Conservation (phyloP, 2,797 vertebrate species). For the Chelonia mydas region DNA sequence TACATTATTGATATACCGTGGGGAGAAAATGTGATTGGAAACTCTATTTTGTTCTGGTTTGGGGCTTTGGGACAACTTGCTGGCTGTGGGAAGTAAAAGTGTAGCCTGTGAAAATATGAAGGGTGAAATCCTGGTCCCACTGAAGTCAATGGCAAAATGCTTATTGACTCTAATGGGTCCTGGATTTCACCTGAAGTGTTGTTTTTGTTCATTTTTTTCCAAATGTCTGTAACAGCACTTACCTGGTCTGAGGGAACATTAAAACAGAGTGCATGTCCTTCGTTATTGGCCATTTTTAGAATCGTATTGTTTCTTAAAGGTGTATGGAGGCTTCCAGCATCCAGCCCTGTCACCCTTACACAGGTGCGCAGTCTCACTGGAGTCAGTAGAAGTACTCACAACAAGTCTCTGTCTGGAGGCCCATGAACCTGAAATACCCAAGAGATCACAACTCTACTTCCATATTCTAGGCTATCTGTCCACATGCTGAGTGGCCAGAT, state of each 20-base stretch:
- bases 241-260: background rate
- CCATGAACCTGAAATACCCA: too few relatives aligned
- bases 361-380: too few relatives aligned
- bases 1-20: background rate
- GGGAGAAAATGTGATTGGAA: background rate
- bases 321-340: too few relatives aligned
- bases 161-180: background rate
- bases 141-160: background rate
- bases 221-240: background rate
- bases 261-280: background rate
- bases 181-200: background rate
- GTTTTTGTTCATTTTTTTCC: background rate
- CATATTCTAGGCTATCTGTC: too few relatives aligned
- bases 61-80: background rate
- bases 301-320: background rate
- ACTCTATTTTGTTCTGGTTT: background rate
- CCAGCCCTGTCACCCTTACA: too few relatives aligned
- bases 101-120: background rate
- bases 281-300: background rate
- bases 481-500: too few relatives aligned
- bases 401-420: too few relatives aligned
- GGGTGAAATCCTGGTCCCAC: background rate
- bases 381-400: too few relatives aligned
- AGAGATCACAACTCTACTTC: too few relatives aligned
- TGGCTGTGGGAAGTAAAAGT: background rate